These are phyloP conservation scores for Oryzias celebensis DNA, from an alignment of 2,113 vertebrate genomes.

Conservation along the genomic window DNA sequence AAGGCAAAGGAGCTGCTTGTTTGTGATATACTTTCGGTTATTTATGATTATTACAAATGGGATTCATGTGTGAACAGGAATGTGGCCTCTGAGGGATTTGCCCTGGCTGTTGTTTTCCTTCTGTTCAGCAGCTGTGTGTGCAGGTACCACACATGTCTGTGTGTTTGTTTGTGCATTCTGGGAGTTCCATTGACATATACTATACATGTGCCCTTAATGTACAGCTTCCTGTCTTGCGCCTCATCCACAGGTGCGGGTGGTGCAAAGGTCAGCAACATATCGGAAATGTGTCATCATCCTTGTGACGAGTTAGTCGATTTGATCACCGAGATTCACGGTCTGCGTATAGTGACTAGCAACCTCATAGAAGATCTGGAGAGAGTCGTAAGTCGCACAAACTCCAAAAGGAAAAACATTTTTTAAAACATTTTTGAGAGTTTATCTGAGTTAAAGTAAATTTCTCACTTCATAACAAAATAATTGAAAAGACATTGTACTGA, in stretches of 20 bases:
- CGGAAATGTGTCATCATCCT: conserved; percentile 84
- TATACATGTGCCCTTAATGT: conserved; percentile 24
- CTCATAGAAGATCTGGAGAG: conserved; percentile 86
- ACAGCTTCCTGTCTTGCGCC: conserved; percentile 2
- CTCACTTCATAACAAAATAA: too few relatives aligned
- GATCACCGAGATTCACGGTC: conserved; percentile 87
- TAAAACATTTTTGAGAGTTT: not conserved
- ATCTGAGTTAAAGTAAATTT: not conserved
- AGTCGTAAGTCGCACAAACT: conserved; percentile 80
- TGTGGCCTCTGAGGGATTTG: conserved; percentile 50
- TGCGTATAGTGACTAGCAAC: conserved; percentile 84
- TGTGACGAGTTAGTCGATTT: conserved; percentile 88
- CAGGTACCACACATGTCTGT: conserved; percentile 51
- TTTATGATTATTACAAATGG: conserved; percentile 33
- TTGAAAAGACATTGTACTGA: too few relatives aligned
- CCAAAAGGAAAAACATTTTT: not conserved
- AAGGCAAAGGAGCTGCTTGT: conserved; percentile 23
- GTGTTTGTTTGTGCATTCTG: conserved; percentile 11
- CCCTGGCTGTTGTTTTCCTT: conserved; percentile 54
- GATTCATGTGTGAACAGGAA: conserved; percentile 62
- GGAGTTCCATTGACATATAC: conserved; percentile 4
- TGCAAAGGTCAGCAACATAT: conserved; percentile 79
- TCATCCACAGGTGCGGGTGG: conserved; percentile 76
- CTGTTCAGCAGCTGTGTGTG: conserved; percentile 42
- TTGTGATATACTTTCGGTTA: conserved; percentile 16